phyloP scores from a whole-genome alignment of 1,140 invertebrate genomes.

The Anoplophora glabripennis region DNA sequence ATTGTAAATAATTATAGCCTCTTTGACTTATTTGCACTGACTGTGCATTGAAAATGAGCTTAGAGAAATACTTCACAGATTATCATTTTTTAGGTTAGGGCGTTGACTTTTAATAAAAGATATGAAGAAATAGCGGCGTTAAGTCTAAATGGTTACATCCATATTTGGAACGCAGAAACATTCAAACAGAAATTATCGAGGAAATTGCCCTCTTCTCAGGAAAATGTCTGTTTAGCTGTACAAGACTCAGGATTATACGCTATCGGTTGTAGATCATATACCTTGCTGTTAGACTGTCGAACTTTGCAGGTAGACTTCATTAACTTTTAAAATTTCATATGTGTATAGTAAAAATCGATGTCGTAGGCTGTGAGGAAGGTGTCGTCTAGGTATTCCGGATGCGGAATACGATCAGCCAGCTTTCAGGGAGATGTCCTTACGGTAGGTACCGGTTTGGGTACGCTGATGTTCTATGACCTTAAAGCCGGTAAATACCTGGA shows the following conservation, averaged over 20 bases:
- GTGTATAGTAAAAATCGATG: no score
- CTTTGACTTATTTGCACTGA: no score
- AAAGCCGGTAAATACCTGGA: conserved; percentile 88
- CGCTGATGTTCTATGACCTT: conserved; percentile 92
- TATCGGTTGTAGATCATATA: conserved; percentile 90
- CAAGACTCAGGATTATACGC: conserved; percentile 84
- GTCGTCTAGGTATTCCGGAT: conserved; percentile 75
- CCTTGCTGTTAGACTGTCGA: conserved; percentile 82
- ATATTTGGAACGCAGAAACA: conserved; percentile 86
- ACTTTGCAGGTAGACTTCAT: conserved; percentile 77
- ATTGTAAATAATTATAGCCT: no score
- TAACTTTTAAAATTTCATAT: no score
- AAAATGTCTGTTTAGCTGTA: conserved; percentile 89
- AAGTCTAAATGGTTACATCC: conserved; percentile 88
- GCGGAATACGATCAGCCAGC: conserved; percentile 84
- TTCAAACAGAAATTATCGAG: conserved; percentile 81
- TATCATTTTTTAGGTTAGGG: conserved; percentile 65
- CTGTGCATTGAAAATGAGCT: no score
- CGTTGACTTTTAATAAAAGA: conserved; percentile 81
- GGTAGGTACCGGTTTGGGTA: conserved; percentile 88
- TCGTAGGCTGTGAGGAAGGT: conserved; percentile 62
- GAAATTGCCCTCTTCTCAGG: conserved; percentile 83
- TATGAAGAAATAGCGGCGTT: conserved; percentile 88
- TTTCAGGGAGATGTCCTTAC: conserved; percentile 88
- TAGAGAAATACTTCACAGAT: no score